phyloP scores from a whole-genome alignment of 2,113 vertebrate genomes.

The Pampusana beccarii region DNA sequence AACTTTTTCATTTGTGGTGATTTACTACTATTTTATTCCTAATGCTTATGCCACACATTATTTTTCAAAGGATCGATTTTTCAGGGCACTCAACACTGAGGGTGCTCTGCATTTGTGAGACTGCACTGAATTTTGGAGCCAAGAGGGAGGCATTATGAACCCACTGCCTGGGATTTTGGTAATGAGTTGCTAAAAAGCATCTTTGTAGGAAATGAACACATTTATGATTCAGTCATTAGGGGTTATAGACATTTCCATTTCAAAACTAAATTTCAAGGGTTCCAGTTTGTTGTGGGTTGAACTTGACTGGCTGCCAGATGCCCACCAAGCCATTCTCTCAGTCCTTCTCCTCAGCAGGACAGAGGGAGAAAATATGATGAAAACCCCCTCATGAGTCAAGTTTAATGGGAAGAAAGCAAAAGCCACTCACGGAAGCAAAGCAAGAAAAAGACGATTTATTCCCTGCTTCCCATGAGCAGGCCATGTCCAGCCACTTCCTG shows the following conservation, averaged over 20 bases:
- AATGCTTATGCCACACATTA: slow-evolving; percentile 2
- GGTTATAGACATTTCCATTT: background rate
- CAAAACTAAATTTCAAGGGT: background rate
- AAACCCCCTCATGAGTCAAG: rapidly evolving
- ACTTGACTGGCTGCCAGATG: background rate
- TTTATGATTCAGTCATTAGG: background rate
- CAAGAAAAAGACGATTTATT: background rate
- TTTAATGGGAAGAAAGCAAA: background rate
- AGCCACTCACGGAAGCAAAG: background rate
- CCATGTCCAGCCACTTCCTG: background rate
- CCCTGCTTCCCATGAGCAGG: background rate
- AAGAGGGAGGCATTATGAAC: background rate
- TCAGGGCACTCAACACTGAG: background rate
- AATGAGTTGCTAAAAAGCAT: background rate
- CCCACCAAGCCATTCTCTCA: background rate
- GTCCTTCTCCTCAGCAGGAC: background rate
- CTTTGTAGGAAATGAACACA: background rate
- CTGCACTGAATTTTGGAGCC: background rate
- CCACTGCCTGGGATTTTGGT: background rate
- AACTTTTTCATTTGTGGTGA: background rate
- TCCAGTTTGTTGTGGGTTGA: background rate
- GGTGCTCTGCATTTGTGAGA: background rate
- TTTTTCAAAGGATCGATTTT: slow-evolving; percentile 23
- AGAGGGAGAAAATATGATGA: background rate
- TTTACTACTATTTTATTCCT: slow-evolving; percentile 15